phyloP scores from a whole-genome alignment of 2,888 invertebrate species.

The Ennomos erosarius region DNA sequence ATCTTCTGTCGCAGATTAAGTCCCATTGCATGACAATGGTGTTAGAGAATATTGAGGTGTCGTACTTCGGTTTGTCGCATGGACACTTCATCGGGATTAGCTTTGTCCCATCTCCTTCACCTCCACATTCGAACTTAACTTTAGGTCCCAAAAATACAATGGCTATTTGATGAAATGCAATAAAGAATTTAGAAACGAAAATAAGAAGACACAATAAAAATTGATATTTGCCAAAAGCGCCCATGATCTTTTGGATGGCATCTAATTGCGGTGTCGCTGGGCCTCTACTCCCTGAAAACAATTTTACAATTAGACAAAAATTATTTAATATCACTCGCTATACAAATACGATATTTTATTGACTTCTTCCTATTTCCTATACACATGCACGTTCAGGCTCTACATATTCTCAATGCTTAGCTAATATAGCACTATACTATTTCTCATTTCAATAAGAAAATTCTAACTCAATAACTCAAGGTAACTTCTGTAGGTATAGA shows the following conservation, averaged over 20 bases:
- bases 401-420: no score
- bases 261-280: constrained; percentile 48
- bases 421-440: no score
- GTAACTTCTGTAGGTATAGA: no score
- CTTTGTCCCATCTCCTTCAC: constrained; percentile 47
- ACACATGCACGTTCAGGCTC: no score
- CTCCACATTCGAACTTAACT: constrained; percentile 48
- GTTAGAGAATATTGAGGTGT: constrained; percentile 87
- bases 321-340: no score
- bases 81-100: constrained; percentile 67
- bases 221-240: constrained; percentile 77
- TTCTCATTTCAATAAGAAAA: no score
- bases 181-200: constrained; percentile 58
- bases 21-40: constrained; percentile 92
- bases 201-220: constrained; percentile 55
- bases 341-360: no score
- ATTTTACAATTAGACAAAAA: background rate
- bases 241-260: constrained; percentile 71
- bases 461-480: no score
- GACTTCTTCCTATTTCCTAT: no score
- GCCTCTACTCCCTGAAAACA: constrained; percentile 42
- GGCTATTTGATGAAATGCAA: constrained; percentile 67
- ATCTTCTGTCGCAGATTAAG: constrained; percentile 88
- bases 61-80: constrained; percentile 85
- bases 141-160: constrained; percentile 66